Evolutionary conservation across 2,113 vertebrate genomes (phyloP), one percentile per base, ranked within the genome.

Genomic region (Sinocyclocheilus maitianheensis): DNA sequence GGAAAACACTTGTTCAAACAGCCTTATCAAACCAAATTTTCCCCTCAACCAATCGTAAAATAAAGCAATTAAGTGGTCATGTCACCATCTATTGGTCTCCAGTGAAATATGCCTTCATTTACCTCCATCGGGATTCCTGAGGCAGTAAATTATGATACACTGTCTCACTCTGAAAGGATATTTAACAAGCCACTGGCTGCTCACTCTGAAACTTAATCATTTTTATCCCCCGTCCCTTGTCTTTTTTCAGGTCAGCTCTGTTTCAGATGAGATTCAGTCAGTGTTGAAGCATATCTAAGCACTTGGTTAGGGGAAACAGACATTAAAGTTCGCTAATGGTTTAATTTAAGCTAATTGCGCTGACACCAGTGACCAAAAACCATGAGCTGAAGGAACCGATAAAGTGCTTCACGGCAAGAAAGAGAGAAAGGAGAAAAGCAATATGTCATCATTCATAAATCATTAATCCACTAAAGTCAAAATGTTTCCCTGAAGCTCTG

Each of bases 181-280:
- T 84, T 89, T 86, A 72, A 84, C 81, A 89, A 75, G 75, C 79
- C 67, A 75, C 74, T 84, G 75, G 77, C 84, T 86, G 87, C 75
- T 75, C 63, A 69, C 77, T 80, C 46, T 30, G 48, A 69, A 76
- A 60, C 55, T 34, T 76, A 80, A 78, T 72, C 76, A 71, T 74
- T 86, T 80, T 74, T 71, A 80, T 76, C 48, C 77, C 69, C 62
- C 43, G 55, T 81, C 79, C 53, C 60, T 8, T 12, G n/a, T 48
- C 60, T 74, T 77, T 77, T 82, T 85, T 60, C 77, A 85, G 85
- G 69, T 87, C 51, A 84, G 77, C 81, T 87, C 83, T 51, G 62
- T 82, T 87, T 78, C 37, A 77, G 77, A 75, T 53, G 55, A 55
- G 86, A 77, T 69, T 26, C 62, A 60, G 84, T 26, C n/a, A 74